Base-by-base conservation (phyloP, 2,113 vertebrate genomes). In the Pteropus alecto region DNA sequence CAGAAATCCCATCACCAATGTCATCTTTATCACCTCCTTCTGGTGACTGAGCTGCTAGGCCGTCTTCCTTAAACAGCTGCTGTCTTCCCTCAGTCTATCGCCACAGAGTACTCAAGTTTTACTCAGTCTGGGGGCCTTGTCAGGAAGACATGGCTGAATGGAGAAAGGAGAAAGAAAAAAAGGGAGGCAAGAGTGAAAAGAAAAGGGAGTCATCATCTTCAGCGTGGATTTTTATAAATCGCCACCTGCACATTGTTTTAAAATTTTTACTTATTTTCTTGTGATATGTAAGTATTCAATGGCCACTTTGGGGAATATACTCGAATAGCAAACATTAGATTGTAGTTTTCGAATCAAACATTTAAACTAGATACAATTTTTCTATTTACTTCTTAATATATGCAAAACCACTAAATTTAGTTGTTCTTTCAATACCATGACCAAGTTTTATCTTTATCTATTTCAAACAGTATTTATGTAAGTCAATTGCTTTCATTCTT, bases 181-280 rank as follows among this genome's bases (percentile, higher is more conserved):
- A 21, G 5, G 14, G 19, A 51, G 22, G 13, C 60, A 41, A 61
- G 16, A 26, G 54, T 54, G 22, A 30, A 67, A 77, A 85, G 60
- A 43, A 89, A 92, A 86, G 58, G 35, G 6, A 77, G 28, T 28
- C 13, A 88, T 7, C 30, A 73, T 67, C 7, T 84, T 95, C n/a
- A 79, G 70, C 74, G n/a, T 87, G 26, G 4, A 41, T 79, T 26
- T 93, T 83, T 91, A 77, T 71, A 91, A 86, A 68, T 90, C 54
- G 71, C 74, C 4, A 51, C 33, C 61, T 71, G 18, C 21, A 74
- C 46, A 56, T 6, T 71, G 33, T 82, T 90, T 70, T 87, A 22
- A 93, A 92, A 90, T 38, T 67, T 51, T 82, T 92, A 56, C 35
- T 70, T 67, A 79, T 96, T 91, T 95, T 89, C 82, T 93, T 94